Evolutionary conservation across 2,113 vertebrate genomes (phyloP), one percentile per base, ranked within the genome.

Genomic region (Plectropomus leopardus): DNA sequence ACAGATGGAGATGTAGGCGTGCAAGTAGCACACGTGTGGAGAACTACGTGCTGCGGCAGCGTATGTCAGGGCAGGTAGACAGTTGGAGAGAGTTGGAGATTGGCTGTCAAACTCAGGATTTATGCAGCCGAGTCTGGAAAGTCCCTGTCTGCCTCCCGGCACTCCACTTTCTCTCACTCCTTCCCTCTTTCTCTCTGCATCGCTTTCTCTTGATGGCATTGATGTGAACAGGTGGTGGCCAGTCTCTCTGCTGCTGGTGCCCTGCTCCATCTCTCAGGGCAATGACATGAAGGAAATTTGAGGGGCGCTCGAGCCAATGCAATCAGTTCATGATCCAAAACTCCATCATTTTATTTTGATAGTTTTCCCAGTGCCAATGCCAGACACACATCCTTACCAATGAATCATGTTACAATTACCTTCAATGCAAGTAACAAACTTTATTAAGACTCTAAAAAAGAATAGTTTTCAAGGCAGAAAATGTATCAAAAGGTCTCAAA

Each of bases 41-140:
- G 82, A 60, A 81, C 64, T 69, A 51, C 17, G 17, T 83, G 72
- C 72, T 26, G 74, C 1, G 24, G 75, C 68, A 66, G 89, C 26
- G 78, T 82, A 16, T 71, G 89, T 76, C 72, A 59, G 82, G 83
- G 53, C 87, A 90, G 89, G 89, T 79, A 87, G 83, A 89, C 55
- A 3, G n/a, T n/a, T n/a, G n/a, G n/a, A n/a, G 68, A 50, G 63
- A 44, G 66, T 11, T 82, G 66, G 14, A 77, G 87, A 91, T 71
- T 3, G 80, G 86, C 87, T 92, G 92, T 93, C 90, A 94, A 83
- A 86, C 55, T 63, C 21, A 57, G 83, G 72, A 91, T 87, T 91
- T 87, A 90, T 83, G 74, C 64, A 55, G 68, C 2, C 0, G 13
- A 81, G 72, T 69, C 82, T 93, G 92, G 92, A 93, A 93, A 93